Evolutionary conservation across 2,888 invertebrate species (phyloP).

Genomic region (Lithophane ornitopus): DNA sequence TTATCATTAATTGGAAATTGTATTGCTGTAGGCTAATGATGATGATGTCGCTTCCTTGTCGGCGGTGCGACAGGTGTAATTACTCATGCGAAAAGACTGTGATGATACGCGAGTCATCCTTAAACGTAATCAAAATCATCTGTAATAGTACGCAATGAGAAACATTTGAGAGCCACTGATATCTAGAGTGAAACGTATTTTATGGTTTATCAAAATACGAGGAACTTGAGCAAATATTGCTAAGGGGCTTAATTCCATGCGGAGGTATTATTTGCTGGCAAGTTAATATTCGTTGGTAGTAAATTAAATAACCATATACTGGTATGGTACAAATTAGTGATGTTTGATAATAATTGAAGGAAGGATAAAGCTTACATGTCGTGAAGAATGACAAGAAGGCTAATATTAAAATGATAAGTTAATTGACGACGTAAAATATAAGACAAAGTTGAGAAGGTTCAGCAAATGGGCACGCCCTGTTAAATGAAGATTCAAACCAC

Average conservation of each 20-base stretch:
- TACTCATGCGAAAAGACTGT: not conserved
- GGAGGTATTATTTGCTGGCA: conserved; percentile 50
- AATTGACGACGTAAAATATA: not conserved
- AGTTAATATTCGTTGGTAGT: conserved; percentile 42
- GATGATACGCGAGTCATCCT: not conserved
- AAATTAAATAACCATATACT: conserved; percentile 36
- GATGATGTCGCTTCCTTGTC: too few species aligned
- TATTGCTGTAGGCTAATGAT: too few species aligned
- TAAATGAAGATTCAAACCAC: not conserved
- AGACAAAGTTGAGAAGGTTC: not conserved
- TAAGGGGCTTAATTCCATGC: conserved; percentile 54
- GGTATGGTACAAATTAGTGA: not conserved
- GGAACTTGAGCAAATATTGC: conserved; percentile 53
- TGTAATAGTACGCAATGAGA: not conserved
- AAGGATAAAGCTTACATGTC: not conserved
- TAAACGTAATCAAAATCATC: not conserved
- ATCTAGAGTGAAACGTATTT: conserved; percentile 51
- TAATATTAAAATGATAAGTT: not conserved
- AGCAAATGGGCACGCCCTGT: not conserved
- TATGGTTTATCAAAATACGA: conserved; percentile 62
- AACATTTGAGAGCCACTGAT: conserved; percentile 40
- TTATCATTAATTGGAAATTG: too few species aligned
- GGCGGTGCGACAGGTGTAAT: too few species aligned
- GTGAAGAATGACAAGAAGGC: not conserved
- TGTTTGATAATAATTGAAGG: not conserved